Conservation (phyloP, 1,140 invertebrate species). For the Oryzaephilus surinamensis region DNA sequence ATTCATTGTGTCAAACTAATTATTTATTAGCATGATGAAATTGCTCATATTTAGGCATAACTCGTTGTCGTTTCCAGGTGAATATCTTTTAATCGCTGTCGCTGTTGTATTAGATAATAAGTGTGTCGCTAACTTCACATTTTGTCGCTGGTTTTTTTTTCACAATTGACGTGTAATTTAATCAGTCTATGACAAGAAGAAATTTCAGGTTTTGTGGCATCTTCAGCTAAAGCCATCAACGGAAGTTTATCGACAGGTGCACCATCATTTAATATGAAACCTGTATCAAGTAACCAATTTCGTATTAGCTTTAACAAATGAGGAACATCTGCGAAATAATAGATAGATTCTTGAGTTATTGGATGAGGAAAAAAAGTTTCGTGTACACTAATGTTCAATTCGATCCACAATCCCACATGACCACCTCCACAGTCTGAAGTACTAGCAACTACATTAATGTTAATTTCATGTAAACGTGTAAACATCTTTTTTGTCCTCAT, state of each 20-base stretch:
- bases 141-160: conserved; percentile 13
- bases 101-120: conserved; percentile 13
- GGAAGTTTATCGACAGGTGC: conserved; percentile 5
- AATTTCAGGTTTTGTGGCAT: conserved; percentile 8
- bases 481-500: too few species aligned
- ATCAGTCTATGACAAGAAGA: conserved; percentile 12
- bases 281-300: conserved; percentile 13
- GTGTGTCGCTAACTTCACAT: conserved; percentile 11
- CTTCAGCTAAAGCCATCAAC: conserved; percentile 1
- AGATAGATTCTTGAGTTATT: neutral
- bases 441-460: conserved; percentile 25
- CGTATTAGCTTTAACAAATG: conserved; percentile 13
- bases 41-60: conserved; percentile 1
- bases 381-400: conserved; percentile 17
- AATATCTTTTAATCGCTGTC: conserved; percentile 11
- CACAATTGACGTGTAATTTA: conserved; percentile 4
- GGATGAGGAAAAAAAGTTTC: neutral
- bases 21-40: conserved; percentile 7
- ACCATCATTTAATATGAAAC: conserved; percentile 9
- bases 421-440: conserved; percentile 26
- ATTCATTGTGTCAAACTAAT: too few species aligned
- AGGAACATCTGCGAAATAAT: conserved; percentile 11
- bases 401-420: conserved; percentile 26
- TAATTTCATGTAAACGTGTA: conserved; percentile 16
- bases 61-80: conserved; percentile 7